Conservation (phyloP, 2,888 invertebrate species). For the Drosophila yooni region DNA sequence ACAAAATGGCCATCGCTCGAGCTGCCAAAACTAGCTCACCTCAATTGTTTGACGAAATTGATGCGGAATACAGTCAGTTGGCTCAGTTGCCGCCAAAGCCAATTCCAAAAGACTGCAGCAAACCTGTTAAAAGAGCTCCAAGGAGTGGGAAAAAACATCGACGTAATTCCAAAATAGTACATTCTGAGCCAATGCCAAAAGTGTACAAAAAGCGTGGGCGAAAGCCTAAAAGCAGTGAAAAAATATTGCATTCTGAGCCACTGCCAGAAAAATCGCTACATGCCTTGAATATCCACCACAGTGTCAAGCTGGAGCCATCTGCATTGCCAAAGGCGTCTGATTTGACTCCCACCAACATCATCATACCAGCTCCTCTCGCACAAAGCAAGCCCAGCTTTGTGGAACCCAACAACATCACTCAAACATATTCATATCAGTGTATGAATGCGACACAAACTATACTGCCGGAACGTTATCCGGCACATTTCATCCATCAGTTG, state of each 20-base stretch:
- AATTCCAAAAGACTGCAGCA: not conserved
- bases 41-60: slow-evolving; percentile 48
- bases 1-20: not conserved
- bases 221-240: not conserved
- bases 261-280: not conserved
- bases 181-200: not conserved
- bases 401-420: not conserved
- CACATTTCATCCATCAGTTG: slow-evolving; percentile 74
- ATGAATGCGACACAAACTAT: slow-evolving; percentile 36
- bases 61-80: slow-evolving; percentile 50
- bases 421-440: slow-evolving; percentile 29
- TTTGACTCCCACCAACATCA: not conserved
- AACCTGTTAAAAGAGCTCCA: not conserved
- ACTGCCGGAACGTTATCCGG: slow-evolving; percentile 70
- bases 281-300: not conserved
- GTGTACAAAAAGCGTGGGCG: not conserved
- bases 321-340: not conserved
- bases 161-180: not conserved
- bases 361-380: not conserved
- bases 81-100: slow-evolving; percentile 12
- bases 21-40: slow-evolving; percentile 33
- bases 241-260: not conserved
- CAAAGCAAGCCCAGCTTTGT: not conserved
- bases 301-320: not conserved
- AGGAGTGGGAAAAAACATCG: not conserved